These are phyloP conservation scores for Anguilla marmorata DNA, from an alignment of 2,797 vertebrate genomes.

Conservation along the genomic window DNA sequence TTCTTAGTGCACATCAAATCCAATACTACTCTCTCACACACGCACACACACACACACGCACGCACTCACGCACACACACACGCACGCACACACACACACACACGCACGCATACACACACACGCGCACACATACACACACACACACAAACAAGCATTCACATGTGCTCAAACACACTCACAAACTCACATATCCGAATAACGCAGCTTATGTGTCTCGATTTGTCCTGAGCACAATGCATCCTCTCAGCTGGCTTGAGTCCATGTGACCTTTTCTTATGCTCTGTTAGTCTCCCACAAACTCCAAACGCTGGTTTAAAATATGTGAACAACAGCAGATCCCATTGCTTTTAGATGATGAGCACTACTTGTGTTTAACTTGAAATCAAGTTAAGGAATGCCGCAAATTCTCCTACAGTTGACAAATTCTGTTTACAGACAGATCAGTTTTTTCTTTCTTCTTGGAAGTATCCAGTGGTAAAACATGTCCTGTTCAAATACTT, in stretches of 20 bases:
- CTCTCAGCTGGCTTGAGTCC: background rate
- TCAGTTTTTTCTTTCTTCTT: background rate
- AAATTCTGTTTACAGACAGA: background rate
- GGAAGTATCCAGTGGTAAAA: background rate
- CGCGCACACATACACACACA: background rate
- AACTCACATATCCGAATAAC: background rate
- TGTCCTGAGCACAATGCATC: background rate
- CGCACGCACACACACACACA: background rate
- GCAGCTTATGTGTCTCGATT: background rate
- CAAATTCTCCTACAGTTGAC: background rate
- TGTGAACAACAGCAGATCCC: background rate
- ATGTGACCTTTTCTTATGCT: background rate
- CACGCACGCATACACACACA: background rate
- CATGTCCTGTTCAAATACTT: conserved; percentile 8
- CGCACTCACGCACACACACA: background rate
- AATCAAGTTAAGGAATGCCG: background rate
- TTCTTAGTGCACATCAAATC: background rate
- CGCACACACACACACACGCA: too few species aligned
- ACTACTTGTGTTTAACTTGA: background rate
- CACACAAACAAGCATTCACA: background rate
- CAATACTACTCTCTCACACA: background rate
- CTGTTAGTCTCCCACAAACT: background rate
- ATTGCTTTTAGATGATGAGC: background rate
- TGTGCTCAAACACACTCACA: background rate
- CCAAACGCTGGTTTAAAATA: background rate